phyloP scores from a whole-genome alignment of 2,797 vertebrate genomes.

The Poecilia velifera region DNA sequence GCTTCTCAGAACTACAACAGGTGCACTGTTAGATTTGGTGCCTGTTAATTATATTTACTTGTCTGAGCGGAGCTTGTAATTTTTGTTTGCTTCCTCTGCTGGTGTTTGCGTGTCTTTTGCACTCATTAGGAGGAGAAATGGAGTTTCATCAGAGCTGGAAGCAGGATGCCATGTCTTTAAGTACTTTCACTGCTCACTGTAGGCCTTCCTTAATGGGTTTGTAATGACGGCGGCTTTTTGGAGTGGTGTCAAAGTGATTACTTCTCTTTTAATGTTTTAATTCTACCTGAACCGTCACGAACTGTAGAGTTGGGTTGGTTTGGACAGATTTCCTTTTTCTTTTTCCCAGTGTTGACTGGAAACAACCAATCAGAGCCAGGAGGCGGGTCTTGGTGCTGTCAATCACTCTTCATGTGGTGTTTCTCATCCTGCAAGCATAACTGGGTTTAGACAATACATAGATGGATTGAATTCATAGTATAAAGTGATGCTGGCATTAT shows the following conservation, averaged over 20 bases:
- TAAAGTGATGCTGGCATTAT: no score
- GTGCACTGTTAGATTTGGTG: constrained; percentile 56
- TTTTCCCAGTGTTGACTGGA: no score
- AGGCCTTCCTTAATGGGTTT: constrained; percentile 21
- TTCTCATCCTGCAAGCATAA: no score
- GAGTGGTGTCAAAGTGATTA: background rate
- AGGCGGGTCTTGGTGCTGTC: no score
- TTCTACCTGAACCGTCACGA: background rate
- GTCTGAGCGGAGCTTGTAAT: constrained; percentile 60
- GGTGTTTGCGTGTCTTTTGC: constrained; percentile 25
- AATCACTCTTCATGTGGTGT: no score
- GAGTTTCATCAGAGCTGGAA: constrained; percentile 18
- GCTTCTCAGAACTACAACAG: constrained; percentile 51
- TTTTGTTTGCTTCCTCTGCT: constrained; percentile 55
- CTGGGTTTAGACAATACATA: no score
- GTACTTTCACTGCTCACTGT: constrained; percentile 10
- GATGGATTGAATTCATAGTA: no score
- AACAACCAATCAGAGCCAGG: no score
- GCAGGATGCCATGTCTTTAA: constrained; percentile 5
- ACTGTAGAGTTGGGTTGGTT: background rate
- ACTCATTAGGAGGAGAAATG: constrained; percentile 29
- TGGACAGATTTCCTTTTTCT: background rate
- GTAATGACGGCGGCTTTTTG: constrained; percentile 6
- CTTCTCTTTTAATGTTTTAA: constrained; percentile 1
- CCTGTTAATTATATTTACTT: constrained; percentile 66